Conservation (phyloP, 2,113 vertebrate genomes). For the Eolophus roseicapilla region DNA sequence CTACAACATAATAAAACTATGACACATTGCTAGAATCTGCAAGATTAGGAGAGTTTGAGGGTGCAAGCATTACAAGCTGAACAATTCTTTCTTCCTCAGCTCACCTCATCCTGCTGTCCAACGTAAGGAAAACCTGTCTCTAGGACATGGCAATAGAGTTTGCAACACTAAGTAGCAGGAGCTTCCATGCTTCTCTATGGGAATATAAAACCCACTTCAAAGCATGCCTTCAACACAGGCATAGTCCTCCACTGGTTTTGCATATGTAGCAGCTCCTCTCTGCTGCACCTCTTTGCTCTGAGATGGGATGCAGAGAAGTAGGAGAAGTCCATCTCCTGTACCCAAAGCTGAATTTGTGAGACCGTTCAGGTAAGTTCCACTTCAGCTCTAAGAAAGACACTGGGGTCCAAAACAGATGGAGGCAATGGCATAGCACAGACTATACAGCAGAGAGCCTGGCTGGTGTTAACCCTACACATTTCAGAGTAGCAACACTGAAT, state of each 20-base stretch:
- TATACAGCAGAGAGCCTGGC: background rate
- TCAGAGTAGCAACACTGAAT: background rate
- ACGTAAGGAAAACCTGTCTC: background rate
- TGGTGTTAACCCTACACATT: background rate
- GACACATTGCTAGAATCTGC: background rate
- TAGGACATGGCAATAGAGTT: background rate
- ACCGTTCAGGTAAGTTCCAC: background rate
- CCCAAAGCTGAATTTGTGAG: background rate
- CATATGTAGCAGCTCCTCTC: background rate
- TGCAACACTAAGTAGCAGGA: background rate
- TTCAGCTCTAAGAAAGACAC: background rate
- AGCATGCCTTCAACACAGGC: background rate
- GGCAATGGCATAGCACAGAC: background rate
- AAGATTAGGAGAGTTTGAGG: background rate
- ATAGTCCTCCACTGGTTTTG: background rate
- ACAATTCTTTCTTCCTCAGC: background rate
- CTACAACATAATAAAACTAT: background rate
- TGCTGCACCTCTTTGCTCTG: background rate
- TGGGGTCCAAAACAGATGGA: background rate
- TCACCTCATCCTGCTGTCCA: background rate
- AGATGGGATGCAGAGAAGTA: background rate
- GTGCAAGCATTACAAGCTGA: background rate
- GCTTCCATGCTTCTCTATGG: background rate
- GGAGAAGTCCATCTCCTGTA: background rate
- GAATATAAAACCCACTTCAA: background rate